These are phyloP conservation scores for Asobara japonica DNA, from an alignment of 1,140 invertebrate species.

Conservation along the genomic window DNA sequence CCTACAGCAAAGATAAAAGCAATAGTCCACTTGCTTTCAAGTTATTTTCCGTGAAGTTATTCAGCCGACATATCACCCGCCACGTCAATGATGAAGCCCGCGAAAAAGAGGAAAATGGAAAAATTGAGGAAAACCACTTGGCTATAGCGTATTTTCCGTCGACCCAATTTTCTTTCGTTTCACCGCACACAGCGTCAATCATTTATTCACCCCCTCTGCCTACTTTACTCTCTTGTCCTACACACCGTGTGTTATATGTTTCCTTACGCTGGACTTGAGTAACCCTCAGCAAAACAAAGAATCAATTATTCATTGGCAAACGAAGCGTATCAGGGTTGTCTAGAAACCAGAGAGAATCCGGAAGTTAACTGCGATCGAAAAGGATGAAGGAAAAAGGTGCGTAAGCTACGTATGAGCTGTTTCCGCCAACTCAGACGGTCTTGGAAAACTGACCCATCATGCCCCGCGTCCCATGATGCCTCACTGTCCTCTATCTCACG, in stretches of 20 bases:
- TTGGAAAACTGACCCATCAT: no score
- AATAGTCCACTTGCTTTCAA: no score
- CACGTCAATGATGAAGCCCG: background rate
- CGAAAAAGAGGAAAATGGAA: background rate
- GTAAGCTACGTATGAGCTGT: no score
- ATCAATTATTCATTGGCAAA: slow-evolving; percentile 32
- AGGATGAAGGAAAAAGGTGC: no score
- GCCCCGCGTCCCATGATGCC: no score
- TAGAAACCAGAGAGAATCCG: background rate
- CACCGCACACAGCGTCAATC: background rate
- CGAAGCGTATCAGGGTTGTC: background rate
- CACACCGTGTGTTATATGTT: background rate
- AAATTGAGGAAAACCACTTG: no score
- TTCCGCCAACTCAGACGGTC: no score
- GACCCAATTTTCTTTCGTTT: slow-evolving; percentile 6
- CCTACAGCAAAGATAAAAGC: no score
- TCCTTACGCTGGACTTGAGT: slow-evolving; percentile 1
- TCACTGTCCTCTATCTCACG: no score
- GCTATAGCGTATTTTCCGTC: slow-evolving; percentile 13
- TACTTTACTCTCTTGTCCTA: background rate
- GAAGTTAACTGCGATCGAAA: no score
- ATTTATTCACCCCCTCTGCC: slow-evolving; percentile 1
- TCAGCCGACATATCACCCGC: background rate
- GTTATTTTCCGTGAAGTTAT: no score
- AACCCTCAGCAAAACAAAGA: slow-evolving; percentile 13